Conservation (phyloP, 2,888 invertebrate genomes). For the Apocheima hispidaria region DNA sequence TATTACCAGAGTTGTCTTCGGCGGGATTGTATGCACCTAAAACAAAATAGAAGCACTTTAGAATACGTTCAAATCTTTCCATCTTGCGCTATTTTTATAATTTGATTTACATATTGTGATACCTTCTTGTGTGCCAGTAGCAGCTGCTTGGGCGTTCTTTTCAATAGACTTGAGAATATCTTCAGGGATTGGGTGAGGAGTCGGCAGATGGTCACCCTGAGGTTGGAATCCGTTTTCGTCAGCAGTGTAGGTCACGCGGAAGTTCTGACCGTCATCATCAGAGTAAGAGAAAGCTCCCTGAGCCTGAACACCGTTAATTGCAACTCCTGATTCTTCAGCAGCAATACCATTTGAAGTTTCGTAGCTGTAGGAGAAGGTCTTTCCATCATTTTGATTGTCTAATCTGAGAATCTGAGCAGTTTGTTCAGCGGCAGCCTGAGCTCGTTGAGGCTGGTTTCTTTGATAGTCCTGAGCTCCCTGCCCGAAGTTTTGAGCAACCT, state of each 20-base stretch:
- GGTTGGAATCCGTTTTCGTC: constrained; percentile 80
- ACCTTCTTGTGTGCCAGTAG: constrained; percentile 82
- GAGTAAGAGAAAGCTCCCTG: constrained; percentile 77
- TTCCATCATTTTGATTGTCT: constrained; percentile 75
- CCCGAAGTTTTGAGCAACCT: constrained; percentile 38
- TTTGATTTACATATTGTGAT: constrained; percentile 31
- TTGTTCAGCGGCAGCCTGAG: constrained; percentile 71
- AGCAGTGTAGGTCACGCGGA: constrained; percentile 76
- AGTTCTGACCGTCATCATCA: constrained; percentile 76
- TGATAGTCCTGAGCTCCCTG: constrained; percentile 49
- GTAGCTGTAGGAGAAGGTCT: constrained; percentile 73
- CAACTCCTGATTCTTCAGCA: constrained; percentile 78
- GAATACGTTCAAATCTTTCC: neutral
- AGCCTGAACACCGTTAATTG: constrained; percentile 77
- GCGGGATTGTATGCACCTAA: constrained; percentile 78
- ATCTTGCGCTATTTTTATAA: neutral
- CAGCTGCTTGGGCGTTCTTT: constrained; percentile 76
- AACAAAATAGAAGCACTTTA: constrained; percentile 39
- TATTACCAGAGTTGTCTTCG: constrained; percentile 59
- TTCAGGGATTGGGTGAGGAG: constrained; percentile 78
- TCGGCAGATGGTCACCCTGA: constrained; percentile 76
- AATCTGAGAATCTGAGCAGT: constrained; percentile 73
- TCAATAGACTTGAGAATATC: constrained; percentile 78
- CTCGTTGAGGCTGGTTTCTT: constrained; percentile 64
- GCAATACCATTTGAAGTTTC: constrained; percentile 81